phyloP scores from a whole-genome alignment of 1,140 invertebrate species.

The Rhopalosiphum padi region DNA sequence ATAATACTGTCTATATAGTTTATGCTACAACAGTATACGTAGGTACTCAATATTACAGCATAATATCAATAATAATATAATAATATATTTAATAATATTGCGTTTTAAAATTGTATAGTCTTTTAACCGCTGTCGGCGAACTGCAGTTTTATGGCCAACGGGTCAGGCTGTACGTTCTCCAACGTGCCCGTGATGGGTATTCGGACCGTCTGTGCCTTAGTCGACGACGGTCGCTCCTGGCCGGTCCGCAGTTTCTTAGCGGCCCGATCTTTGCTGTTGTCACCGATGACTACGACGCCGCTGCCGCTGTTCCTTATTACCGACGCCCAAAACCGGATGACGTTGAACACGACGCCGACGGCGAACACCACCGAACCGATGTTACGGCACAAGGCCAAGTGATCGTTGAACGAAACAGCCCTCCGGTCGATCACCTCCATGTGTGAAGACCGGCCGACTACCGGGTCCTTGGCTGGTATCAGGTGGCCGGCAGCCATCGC shows the following conservation, averaged over 20 bases:
- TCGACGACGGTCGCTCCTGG: neutral
- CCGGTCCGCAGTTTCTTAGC: neutral
- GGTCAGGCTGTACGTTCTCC: conserved; percentile 29
- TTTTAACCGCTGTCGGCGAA: neutral
- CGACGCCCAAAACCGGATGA: conserved; percentile 31
- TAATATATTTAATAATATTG: neutral
- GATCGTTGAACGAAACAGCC: conserved; percentile 66
- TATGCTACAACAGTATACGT: neutral
- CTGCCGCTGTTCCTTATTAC: neutral
- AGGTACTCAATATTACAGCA: neutral
- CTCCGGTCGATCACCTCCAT: conserved; percentile 65
- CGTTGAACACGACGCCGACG: conserved; percentile 43
- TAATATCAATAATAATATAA: neutral
- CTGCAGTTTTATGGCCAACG: neutral
- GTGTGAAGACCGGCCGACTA: conserved; percentile 64
- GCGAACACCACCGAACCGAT: conserved; percentile 62
- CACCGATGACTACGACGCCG: neutral
- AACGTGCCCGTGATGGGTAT: conserved; percentile 32
- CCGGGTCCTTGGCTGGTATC: conserved; percentile 65
- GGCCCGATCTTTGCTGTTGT: neutral
- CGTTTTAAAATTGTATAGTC: neutral
- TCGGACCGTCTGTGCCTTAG: neutral
- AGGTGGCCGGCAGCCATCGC: conserved; percentile 67
- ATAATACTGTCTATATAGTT: neutral
- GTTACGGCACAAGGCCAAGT: conserved; percentile 67